Evolutionary conservation across 2,888 invertebrate genomes (phyloP).

Genomic region (Caenorhabditis parvicauda): DNA sequence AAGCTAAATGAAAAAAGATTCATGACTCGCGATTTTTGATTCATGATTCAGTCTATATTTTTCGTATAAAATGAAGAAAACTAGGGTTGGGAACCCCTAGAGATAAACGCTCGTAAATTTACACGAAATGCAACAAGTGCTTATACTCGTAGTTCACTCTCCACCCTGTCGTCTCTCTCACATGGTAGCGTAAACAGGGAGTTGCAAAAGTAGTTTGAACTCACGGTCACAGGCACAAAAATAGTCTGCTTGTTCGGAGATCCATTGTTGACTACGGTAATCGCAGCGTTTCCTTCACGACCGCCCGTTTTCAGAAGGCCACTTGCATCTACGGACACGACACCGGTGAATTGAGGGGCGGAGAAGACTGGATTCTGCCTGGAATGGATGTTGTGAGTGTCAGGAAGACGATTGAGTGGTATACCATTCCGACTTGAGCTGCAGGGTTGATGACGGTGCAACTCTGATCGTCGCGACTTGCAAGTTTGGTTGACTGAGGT

Average conservation of each 20-base stretch:
- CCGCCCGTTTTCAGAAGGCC: slow-evolving; percentile 29
- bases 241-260: slow-evolving; percentile 37
- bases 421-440: slow-evolving; percentile 26
- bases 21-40: no score
- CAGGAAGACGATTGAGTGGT: neutral
- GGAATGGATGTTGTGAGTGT: neutral
- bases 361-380: slow-evolving; percentile 21
- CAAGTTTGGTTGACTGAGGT: slow-evolving; percentile 6
- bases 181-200: no score
- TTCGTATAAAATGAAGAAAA: no score
- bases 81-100: no score
- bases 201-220: no score
- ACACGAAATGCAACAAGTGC: no score
- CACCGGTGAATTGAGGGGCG: slow-evolving; percentile 14
- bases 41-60: no score
- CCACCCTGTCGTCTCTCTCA: no score
- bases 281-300: slow-evolving; percentile 30
- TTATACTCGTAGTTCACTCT: no score
- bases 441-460: slow-evolving; percentile 31
- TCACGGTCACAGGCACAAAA: slow-evolving; percentile 40
- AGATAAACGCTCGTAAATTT: no score
- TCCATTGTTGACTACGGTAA: slow-evolving; percentile 16
- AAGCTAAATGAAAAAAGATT: no score
- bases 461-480: slow-evolving; percentile 20
- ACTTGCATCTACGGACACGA: slow-evolving; percentile 16